Evolutionary conservation across 2,888 invertebrate genomes (phyloP).

Genomic region (Agrochola lota): DNA sequence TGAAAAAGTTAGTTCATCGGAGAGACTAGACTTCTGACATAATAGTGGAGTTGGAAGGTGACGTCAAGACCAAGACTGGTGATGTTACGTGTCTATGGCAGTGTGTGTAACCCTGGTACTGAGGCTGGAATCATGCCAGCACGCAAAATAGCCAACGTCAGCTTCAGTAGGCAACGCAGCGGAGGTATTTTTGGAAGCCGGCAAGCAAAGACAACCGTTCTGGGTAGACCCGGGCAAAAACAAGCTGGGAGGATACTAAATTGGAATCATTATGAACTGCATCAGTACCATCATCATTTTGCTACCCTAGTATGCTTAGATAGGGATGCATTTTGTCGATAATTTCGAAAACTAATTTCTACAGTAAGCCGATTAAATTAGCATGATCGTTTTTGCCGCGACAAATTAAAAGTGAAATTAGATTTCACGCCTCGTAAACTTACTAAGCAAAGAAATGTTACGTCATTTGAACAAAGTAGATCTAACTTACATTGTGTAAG

Average conservation of each 20-base stretch:
- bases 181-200: slow-evolving; percentile 65
- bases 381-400: neutral
- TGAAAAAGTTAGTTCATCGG: slow-evolving; percentile 14
- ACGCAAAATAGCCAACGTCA: slow-evolving; percentile 66
- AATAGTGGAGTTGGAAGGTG: slow-evolving; percentile 40
- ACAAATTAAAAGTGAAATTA: slow-evolving; percentile 31
- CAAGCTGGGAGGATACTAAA: slow-evolving; percentile 8
- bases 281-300: neutral
- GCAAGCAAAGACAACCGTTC: slow-evolving; percentile 43
- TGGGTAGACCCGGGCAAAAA: slow-evolving; percentile 44
- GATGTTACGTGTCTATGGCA: slow-evolving; percentile 38
- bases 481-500: slow-evolving; percentile 46
- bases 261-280: neutral
- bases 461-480: slow-evolving; percentile 40
- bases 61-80: slow-evolving; percentile 50
- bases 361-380: neutral
- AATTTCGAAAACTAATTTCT: neutral
- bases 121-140: slow-evolving; percentile 67
- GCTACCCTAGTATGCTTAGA: neutral
- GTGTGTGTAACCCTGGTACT: slow-evolving; percentile 60
- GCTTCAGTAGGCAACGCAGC: slow-evolving; percentile 62
- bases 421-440: slow-evolving; percentile 24
- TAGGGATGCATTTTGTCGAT: neutral
- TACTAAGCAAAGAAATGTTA: slow-evolving; percentile 36
- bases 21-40: slow-evolving; percentile 15